Percentiles rank a stretch among this genome's conserved stretches.
These are phyloP conservation scores for Stenolophus ochropezus DNA, from an alignment of 2,888 invertebrate genomes.

Conservation along the genomic window DNA sequence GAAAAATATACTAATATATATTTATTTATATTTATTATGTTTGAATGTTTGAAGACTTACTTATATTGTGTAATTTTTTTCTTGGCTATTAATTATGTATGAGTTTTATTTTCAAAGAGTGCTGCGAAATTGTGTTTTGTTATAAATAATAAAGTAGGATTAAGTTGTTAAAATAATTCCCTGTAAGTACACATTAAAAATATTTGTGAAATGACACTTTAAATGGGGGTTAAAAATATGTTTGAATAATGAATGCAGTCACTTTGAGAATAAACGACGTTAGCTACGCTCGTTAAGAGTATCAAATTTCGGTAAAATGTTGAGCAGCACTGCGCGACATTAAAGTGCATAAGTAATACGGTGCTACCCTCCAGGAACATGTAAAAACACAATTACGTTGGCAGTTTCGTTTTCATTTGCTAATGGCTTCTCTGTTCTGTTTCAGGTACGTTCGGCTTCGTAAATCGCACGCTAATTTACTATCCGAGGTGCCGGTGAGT, in stretches of 20 bases:
- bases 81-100: too few species aligned
- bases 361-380: slow-evolving; percentile 35
- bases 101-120: too few species aligned
- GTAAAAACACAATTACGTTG: slow-evolving; percentile 52
- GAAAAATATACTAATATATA: too few species aligned
- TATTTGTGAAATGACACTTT: not conserved
- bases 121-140: too few species aligned
- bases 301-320: slow-evolving; percentile 36
- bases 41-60: too few species aligned
- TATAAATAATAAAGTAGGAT: too few species aligned
- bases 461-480: slow-evolving; percentile 51
- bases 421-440: slow-evolving; percentile 50
- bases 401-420: slow-evolving; percentile 54
- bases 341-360: slow-evolving; percentile 49
- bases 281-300: not conserved
- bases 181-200: not conserved
- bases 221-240: slow-evolving; percentile 12
- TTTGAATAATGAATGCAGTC: not conserved
- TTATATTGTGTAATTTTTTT: too few species aligned
- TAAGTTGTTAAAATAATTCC: not conserved
- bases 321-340: slow-evolving; percentile 36
- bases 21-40: too few species aligned
- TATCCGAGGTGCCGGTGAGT: slow-evolving; percentile 28
- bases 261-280: not conserved
- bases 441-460: slow-evolving; percentile 45